Percentiles rank a stretch among this genome's conserved stretches.
phyloP scores from a whole-genome alignment of 2,797 vertebrate species.

The Allobates femoralis region DNA sequence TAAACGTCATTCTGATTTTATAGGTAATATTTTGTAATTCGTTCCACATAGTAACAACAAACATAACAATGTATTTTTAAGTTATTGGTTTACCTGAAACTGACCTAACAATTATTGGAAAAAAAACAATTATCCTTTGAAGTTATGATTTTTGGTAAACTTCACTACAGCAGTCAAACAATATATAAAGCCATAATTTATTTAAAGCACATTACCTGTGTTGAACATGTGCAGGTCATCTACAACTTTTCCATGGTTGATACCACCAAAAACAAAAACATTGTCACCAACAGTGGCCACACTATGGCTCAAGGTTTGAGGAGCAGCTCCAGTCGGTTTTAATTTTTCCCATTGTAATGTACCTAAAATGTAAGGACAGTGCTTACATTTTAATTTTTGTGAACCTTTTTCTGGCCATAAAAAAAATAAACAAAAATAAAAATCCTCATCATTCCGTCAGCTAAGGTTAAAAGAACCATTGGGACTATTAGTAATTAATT shows the following conservation, averaged over 20 bases:
- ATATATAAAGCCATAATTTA: not conserved
- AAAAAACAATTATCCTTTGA: not conserved
- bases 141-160: slow-evolving; percentile 4
- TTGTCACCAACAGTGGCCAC: slow-evolving; percentile 40
- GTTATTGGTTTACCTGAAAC: not conserved
- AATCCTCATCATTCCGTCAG: no score
- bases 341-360: slow-evolving; percentile 55
- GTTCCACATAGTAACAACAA: not conserved
- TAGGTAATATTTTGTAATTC: not conserved
- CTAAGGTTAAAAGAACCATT: not conserved
- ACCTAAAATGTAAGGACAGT: slow-evolving; percentile 27
- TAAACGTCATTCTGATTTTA: no score
- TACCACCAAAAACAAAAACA: slow-evolving; percentile 49
- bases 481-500: not conserved
- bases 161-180: not conserved
- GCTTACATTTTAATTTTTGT: not conserved
- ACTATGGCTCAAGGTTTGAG: slow-evolving; percentile 45
- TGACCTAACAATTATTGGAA: not conserved
- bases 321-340: slow-evolving; percentile 40
- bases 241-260: slow-evolving; percentile 6
- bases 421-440: not conserved
- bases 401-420: not conserved
- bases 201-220: slow-evolving; percentile 44
- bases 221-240: slow-evolving; percentile 53
- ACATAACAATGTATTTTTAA: not conserved